Evolutionary conservation across 2,797 vertebrate genomes (phyloP).

Genomic region (Selene dorsalis): DNA sequence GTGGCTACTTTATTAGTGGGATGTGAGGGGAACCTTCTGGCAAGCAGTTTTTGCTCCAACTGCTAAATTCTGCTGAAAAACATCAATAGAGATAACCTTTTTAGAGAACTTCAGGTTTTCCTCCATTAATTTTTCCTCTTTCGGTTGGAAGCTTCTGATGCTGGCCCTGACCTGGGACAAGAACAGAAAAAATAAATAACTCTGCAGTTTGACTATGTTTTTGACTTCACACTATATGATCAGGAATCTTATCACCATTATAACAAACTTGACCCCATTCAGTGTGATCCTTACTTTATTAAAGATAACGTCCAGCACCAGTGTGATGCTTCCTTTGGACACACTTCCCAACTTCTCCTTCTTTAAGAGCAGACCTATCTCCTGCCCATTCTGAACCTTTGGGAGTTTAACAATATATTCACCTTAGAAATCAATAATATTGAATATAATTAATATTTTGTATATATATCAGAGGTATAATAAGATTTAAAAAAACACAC

Average conservation of each 20-base stretch:
- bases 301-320: constrained; percentile 92
- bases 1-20: constrained; percentile 42
- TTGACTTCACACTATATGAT: not conserved
- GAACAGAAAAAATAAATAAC: not conserved
- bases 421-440: not conserved
- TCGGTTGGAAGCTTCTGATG: constrained; percentile 89
- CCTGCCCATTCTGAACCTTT: constrained; percentile 91
- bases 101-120: constrained; percentile 94
- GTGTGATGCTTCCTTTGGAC: constrained; percentile 92
- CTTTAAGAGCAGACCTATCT: constrained; percentile 88
- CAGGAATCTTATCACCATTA: constrained; percentile 1
- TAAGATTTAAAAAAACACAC: constrained; percentile 84
- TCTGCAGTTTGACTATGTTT: not conserved
- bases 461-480: not conserved
- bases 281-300: constrained; percentile 89
- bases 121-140: constrained; percentile 89
- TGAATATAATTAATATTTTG: not conserved
- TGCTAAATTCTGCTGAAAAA: constrained; percentile 36
- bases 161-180: constrained; percentile 90
- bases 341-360: constrained; percentile 90
- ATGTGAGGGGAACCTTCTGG: constrained; percentile 19
- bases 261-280: constrained; percentile 11
- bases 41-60: constrained; percentile 35
- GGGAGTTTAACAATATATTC: not conserved
- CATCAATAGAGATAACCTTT: constrained; percentile 84